These are phyloP conservation scores for Urocyon cinereoargenteus DNA, from an alignment of 2,797 vertebrate genomes.

Conservation along the genomic window DNA sequence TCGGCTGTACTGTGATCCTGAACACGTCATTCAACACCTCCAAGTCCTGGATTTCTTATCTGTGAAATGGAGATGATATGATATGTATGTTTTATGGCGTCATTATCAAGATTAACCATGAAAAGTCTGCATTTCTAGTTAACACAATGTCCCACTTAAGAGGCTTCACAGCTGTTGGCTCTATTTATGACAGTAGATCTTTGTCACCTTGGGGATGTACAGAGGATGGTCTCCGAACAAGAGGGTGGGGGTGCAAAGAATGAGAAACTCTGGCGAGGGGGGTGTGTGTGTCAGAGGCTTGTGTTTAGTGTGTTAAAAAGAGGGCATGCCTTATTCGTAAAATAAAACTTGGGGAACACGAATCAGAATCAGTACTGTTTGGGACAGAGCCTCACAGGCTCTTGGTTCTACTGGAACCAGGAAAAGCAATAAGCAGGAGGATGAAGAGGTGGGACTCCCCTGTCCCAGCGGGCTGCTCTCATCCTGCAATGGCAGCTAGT, in stretches of 20 bases:
- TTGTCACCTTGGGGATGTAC: background rate
- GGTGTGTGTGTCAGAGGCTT: background rate
- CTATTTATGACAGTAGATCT: background rate
- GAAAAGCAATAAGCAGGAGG: background rate
- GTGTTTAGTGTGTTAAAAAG: background rate
- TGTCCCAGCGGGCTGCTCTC: background rate
- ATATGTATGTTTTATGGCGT: background rate
- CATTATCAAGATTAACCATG: background rate
- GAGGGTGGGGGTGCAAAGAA: background rate
- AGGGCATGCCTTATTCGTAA: background rate
- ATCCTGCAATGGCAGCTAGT: background rate
- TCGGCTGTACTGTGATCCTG: background rate
- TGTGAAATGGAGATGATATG: background rate
- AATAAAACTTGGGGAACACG: background rate
- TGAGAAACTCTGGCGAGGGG: background rate
- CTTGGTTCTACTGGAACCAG: background rate
- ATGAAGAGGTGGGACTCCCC: accelerated
- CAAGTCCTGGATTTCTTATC: background rate
- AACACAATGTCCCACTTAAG: background rate
- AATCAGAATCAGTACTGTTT: background rate
- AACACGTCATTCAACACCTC: background rate
- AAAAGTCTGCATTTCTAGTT: background rate
- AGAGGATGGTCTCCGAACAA: background rate
- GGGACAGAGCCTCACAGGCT: background rate
- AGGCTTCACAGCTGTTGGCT: background rate